Evolutionary conservation across 2,888 invertebrate species (phyloP), one percentile per base, ranked within the genome.

Genomic region (Thecophora atra): DNA sequence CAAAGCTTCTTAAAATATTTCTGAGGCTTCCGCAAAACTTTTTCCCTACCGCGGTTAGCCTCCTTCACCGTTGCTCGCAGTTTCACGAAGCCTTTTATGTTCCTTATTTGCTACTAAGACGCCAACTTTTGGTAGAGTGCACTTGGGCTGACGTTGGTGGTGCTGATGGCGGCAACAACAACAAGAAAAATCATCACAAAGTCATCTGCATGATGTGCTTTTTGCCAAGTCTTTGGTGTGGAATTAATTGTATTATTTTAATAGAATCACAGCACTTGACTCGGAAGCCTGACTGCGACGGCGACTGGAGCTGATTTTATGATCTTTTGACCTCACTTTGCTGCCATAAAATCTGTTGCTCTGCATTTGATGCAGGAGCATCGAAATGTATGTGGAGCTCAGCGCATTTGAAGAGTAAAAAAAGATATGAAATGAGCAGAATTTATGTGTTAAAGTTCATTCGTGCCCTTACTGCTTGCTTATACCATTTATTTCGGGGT

Each of bases 161-260:
- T 67, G 63, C 3, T 17, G n/a, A 58, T 68, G 68, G 42, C 15
- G 11, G 7, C 37, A 51, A n/a, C 17, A 26, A n/a, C 51, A 47
- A n/a, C 15, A 24, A n/a, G 51, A 51, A 2, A 26, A 15, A 17
- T 2, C 58, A 6, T 6, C 11, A 5, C 5, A 24, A 44, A 42
- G 26, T 47, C 24, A 15, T 30, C 62, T 26, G 30, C 63, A 8
- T 37, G 11, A 19, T 63, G 44, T 54, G 30, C 54, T 54, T 19
- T 67, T 28, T 37, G 51, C 52, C 51, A 65, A 64, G 54, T 60
- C 60, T 72, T 68, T 51, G 71, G 71, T 72, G 74, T 66, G 74
- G 68, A 74, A 74, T 70, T 74, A 74, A 74, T 72, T 74, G 71
- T 68, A 74, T 74, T 72, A 74, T 74, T 74, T 72, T 74, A 74